phyloP scores from a whole-genome alignment of 1,140 invertebrate species.

The Heliconius congener region DNA sequence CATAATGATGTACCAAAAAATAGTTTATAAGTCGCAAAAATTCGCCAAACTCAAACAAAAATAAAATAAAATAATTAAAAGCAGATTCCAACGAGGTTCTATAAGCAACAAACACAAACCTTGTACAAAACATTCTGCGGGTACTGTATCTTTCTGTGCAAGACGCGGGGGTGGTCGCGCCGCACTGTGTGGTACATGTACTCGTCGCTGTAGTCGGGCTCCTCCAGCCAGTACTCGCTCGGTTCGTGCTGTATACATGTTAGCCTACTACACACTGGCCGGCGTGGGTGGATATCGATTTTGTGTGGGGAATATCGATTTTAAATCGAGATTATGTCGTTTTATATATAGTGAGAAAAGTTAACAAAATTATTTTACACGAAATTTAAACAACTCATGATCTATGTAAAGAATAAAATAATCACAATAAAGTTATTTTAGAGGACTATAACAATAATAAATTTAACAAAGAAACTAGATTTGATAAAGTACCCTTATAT shows the following conservation, averaged over 20 bases:
- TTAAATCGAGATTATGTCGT: background rate
- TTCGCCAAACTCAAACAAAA: background rate
- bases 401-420: too few relatives aligned
- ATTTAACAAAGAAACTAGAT: too few relatives aligned
- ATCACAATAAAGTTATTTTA: too few relatives aligned
- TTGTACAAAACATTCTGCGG: slow-evolving; percentile 76
- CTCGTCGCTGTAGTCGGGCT: slow-evolving; percentile 74
- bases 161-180: slow-evolving; percentile 71
- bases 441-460: too few relatives aligned
- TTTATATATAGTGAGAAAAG: too few relatives aligned
- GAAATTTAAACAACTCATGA: too few relatives aligned
- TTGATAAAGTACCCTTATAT: too few relatives aligned
- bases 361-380: too few relatives aligned
- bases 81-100: background rate
- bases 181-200: slow-evolving; percentile 78
- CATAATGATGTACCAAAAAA: too few relatives aligned
- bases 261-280: slow-evolving; percentile 41
- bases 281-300: slow-evolving; percentile 9
- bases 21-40: background rate
- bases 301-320: background rate
- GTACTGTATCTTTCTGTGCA: slow-evolving; percentile 77
- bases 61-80: background rate
- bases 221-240: slow-evolving; percentile 71
- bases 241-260: slow-evolving; percentile 62
- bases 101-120: slow-evolving; percentile 43